Evolutionary conservation across 2,797 vertebrate genomes (phyloP), one percentile per base, ranked within the genome.

Genomic region (Phrynocephalus guinanensis): DNA sequence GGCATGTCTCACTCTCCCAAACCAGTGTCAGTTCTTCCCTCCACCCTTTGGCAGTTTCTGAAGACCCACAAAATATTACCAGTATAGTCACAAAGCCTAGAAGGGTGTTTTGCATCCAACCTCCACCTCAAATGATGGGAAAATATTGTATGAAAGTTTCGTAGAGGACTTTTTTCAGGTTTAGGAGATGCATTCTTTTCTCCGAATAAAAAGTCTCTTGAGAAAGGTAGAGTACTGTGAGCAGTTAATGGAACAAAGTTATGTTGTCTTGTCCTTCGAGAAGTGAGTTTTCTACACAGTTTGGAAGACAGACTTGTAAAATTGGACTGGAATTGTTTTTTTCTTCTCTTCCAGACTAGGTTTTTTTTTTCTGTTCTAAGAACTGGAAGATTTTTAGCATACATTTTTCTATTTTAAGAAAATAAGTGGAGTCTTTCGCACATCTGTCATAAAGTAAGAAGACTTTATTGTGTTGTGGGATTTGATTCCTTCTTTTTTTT

Each of bases 401-500:
- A 56, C 48, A 38, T 8, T 84, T 30, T 66, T 73, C 70, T 80
- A 66, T 81, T 84, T 88, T 81, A 68, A 75, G 70, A 75, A 85
- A 68, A 30, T 78, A 85, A 80, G 56, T 68, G 28, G 79, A n/a
- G 24, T 60, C 73, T 76, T 87, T 67, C 70, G 28, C 78, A 76
- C n/a, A 13, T 80, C 48, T 67, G 30, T 73, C 84, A 30, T 75
- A 30, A 80, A 80, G 77, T 75, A 70, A 30, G 56, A 84, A 71
- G 48, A 85, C 60, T 85, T 16, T 80, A 66, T 88, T 84, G 70
- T 50, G n/a, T 73, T 22, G n/a, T 73, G 79, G 77, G 77, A 80
- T 67, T 80, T 50, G 38, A 75, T 84, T 88, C 70, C 13, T 10
- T 70, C 1, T 67, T 26, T n/a, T 5, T 3, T 44, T 44, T 44